Percentiles rank a stretch among this genome's conserved stretches.
phyloP scores from a whole-genome alignment of 1,140 invertebrate species.

The Scaptomyza graminum region DNA sequence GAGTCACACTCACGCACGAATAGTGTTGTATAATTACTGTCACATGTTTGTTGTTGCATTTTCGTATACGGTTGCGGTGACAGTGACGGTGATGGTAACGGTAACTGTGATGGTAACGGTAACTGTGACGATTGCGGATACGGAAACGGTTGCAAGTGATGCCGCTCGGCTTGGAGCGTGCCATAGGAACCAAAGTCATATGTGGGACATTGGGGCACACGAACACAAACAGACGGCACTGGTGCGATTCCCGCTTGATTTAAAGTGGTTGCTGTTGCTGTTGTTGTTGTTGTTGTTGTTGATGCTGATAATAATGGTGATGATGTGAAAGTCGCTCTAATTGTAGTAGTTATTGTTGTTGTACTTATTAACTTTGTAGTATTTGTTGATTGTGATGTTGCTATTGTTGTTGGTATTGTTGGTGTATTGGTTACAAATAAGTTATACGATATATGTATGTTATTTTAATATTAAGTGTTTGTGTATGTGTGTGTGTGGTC shows the following conservation, averaged over 20 bases:
- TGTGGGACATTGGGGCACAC: conserved; percentile 83
- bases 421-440: conserved; percentile 63
- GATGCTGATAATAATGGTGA: conserved; percentile 79
- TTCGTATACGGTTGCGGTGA: conserved; percentile 53
- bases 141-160: conserved; percentile 75
- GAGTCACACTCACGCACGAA: conserved; percentile 84
- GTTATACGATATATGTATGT: conserved; percentile 34
- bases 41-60: conserved; percentile 67
- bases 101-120: conserved; percentile 42
- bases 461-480: conserved; percentile 16
- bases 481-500: conserved; percentile 6
- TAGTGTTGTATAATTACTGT: conserved; percentile 83
- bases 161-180: conserved; percentile 62
- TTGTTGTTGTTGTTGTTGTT: conserved; percentile 75
- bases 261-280: conserved; percentile 61
- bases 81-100: conserved; percentile 44
- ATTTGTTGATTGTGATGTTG: conserved; percentile 37
- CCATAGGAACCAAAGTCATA: conserved; percentile 69
- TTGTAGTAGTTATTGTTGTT: conserved; percentile 62
- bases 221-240: conserved; percentile 84
- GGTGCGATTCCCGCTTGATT: conserved; percentile 64
- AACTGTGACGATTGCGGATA: conserved; percentile 58
- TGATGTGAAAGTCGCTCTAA: conserved; percentile 73
- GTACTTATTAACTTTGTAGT: conserved; percentile 38
- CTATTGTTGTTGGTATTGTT: conserved; percentile 59